Percentiles rank a stretch among this genome's conserved stretches.
Conservation (phyloP, 2,113 vertebrate species). For the Actinemys pallida region DNA sequence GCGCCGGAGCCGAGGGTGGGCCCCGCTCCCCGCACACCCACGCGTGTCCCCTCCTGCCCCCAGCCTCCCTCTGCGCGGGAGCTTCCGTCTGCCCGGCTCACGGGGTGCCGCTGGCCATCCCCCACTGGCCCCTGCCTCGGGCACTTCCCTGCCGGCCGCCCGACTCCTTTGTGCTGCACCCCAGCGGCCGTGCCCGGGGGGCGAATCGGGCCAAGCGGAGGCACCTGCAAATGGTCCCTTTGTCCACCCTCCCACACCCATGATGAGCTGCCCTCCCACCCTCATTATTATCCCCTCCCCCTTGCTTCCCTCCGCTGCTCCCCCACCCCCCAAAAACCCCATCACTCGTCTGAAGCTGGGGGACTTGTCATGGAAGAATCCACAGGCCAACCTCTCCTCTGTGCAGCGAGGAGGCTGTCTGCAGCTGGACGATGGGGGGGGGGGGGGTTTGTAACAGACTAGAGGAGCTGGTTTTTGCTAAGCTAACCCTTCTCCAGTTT, state of each 20-base stretch:
- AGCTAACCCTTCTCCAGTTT: neutral
- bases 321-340: neutral
- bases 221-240: neutral
- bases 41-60: too few species aligned
- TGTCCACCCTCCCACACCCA: neutral
- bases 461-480: neutral
- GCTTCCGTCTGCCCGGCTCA: too few species aligned
- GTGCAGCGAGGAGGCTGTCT: neutral
- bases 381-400: neutral
- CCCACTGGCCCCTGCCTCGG: too few species aligned
- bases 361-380: too few species aligned
- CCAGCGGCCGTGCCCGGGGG: neutral
- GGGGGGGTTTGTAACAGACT: too few species aligned
- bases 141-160: too few species aligned
- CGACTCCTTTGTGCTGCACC: neutral
- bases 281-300: neutral
- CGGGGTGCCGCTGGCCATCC: too few species aligned
- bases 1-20: neutral
- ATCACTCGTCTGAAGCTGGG: too few species aligned
- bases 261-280: neutral
- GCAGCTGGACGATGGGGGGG: too few species aligned
- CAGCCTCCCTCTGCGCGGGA: too few species aligned
- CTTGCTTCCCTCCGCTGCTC: neutral
- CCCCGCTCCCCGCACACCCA: neutral
- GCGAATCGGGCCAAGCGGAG: neutral